phyloP scores from a whole-genome alignment of 2,113 vertebrate species.

The Setophaga kirtlandii region DNA sequence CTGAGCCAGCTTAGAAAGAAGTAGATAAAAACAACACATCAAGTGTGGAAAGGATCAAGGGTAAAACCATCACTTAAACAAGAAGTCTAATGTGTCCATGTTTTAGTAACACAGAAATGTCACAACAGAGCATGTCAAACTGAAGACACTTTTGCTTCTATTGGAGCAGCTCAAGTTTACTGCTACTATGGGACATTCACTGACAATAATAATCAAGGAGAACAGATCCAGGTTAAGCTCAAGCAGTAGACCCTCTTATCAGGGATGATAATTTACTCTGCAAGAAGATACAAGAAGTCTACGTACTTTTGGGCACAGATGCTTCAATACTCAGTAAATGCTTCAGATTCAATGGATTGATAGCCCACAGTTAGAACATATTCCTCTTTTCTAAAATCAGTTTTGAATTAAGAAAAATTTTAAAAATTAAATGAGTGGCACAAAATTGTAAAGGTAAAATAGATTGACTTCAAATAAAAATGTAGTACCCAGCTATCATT shows the following conservation, averaged over 20 bases:
- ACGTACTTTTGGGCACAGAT: not conserved
- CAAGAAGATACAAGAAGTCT: not conserved
- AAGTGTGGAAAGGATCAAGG: not conserved
- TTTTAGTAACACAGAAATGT: slow-evolving; percentile 1
- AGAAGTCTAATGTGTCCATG: not conserved
- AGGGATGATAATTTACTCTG: not conserved
- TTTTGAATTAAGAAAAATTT: not conserved
- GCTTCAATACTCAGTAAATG: not conserved
- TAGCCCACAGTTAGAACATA: not conserved
- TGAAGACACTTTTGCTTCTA: not conserved
- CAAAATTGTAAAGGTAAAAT: not conserved
- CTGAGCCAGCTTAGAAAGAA: not conserved
- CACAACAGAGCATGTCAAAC: not conserved
- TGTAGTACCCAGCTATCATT: not conserved
- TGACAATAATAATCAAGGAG: not conserved
- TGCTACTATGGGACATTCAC: not conserved
- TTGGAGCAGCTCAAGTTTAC: not conserved
- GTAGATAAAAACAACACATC: not conserved
- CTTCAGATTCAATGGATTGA: not conserved
- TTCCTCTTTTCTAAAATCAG: not conserved
- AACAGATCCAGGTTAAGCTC: not conserved
- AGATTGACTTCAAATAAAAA: not conserved
- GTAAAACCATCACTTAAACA: not conserved
- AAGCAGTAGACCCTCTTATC: not conserved
- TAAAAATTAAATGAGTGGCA: not conserved